Evolutionary conservation across 2,113 vertebrate genomes (phyloP).

Genomic region (Sigmodon hispidus): DNA sequence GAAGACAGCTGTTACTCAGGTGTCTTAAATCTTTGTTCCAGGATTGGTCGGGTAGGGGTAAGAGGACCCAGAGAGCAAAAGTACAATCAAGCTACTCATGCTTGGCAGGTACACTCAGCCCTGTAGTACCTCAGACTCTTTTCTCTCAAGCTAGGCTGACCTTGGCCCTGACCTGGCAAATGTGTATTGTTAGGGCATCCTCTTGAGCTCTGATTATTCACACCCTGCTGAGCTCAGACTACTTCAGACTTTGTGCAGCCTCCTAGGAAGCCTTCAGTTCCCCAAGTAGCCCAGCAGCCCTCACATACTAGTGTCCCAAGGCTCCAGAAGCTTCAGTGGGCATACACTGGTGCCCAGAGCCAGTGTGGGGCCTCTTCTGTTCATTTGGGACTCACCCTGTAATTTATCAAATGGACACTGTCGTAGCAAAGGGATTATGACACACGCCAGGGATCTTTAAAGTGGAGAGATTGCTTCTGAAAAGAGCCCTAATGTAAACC

Average conservation of each 20-base stretch:
- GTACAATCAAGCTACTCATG: neutral
- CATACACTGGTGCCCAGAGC: rapidly evolving
- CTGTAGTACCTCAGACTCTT: neutral
- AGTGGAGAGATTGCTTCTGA: slow-evolving; percentile 69
- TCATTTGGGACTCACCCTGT: slow-evolving; percentile 56
- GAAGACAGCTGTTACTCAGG: no score
- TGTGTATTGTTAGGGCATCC: neutral
- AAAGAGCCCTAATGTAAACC: slow-evolving; percentile 76
- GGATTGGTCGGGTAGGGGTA: neutral
- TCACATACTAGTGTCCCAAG: rapidly evolving
- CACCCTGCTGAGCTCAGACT: rapidly evolving
- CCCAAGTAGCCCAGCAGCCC: rapidly evolving
- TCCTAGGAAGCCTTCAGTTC: neutral
- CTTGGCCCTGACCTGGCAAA: neutral
- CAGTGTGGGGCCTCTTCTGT: neutral
- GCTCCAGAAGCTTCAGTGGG: neutral
- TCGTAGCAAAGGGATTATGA: slow-evolving; percentile 68
- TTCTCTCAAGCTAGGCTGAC: neutral
- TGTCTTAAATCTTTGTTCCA: neutral
- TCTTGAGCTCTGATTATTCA: neutral
- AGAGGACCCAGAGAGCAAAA: neutral
- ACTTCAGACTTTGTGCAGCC: neutral
- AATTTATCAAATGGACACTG: slow-evolving; percentile 77
- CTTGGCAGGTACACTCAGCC: neutral
- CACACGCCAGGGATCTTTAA: slow-evolving; percentile 68